phyloP scores from a whole-genome alignment of 2,113 vertebrate species.

The Cyphomyrus plagiostoma region DNA sequence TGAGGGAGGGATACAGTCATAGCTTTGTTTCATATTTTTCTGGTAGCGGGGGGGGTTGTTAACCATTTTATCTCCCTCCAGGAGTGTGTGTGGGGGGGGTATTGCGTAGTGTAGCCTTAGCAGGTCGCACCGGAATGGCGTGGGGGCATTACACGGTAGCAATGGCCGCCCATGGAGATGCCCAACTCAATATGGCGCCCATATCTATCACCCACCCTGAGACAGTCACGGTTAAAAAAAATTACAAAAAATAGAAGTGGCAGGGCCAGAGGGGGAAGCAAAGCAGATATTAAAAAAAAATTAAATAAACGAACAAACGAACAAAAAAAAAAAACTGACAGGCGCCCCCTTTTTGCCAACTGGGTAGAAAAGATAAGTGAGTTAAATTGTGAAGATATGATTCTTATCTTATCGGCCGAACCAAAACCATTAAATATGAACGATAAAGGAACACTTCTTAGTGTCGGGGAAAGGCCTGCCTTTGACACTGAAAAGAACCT shows the following conservation, averaged over 20 bases:
- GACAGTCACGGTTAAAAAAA: conserved; percentile 22
- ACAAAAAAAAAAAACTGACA: conserved; percentile 56
- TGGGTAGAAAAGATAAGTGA: conserved; percentile 65
- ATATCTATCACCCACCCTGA: neutral
- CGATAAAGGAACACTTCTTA: conserved; percentile 50
- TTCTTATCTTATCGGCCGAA: conserved; percentile 66
- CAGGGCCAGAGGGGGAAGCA: conserved; percentile 38
- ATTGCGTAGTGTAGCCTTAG: conserved; percentile 51
- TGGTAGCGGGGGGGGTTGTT: conserved; percentile 38
- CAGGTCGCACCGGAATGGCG: conserved; percentile 37
- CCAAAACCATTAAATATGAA: conserved; percentile 50
- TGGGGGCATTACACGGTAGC: conserved; percentile 37
- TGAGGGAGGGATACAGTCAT: conserved; percentile 64
- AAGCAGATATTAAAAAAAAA: conserved; percentile 44
- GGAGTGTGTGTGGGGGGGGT: conserved; percentile 43
- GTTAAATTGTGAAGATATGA: conserved; percentile 66
- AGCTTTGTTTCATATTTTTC: conserved; percentile 61
- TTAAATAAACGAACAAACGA: conserved; percentile 46
- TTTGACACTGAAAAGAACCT: conserved; percentile 46
- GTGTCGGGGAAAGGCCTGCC: conserved; percentile 32
- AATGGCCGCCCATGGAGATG: neutral
- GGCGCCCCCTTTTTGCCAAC: conserved; percentile 63
- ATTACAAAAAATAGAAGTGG: neutral
- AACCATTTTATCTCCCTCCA: conserved; percentile 60
- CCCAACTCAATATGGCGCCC: neutral